Evolutionary conservation across 2,888 invertebrate species (phyloP).

Genomic region (Eustalomyia histrio): DNA sequence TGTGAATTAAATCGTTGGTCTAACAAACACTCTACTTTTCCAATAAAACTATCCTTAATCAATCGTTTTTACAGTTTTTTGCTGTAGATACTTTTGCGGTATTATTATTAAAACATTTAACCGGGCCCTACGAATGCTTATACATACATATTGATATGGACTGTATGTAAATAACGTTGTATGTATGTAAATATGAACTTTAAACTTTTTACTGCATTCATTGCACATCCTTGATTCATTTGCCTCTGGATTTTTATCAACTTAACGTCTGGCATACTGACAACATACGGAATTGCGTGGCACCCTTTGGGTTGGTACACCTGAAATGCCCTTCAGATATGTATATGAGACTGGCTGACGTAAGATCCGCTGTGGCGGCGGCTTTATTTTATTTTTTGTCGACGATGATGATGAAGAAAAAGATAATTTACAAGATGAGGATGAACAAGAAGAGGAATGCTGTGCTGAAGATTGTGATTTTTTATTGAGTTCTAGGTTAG

Average conservation of each 20-base stretch:
- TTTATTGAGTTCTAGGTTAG: slow-evolving; percentile 72
- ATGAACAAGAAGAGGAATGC: slow-evolving; percentile 59
- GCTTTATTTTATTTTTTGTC: slow-evolving; percentile 73
- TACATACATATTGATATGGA: too few species aligned
- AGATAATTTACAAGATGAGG: slow-evolving; percentile 60
- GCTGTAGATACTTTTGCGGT: too few species aligned
- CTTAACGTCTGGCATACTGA: slow-evolving; percentile 76
- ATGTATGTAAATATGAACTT: slow-evolving; percentile 41
- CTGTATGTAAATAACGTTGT: too few species aligned
- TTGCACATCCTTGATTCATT: slow-evolving; percentile 30
- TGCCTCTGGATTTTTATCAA: neutral
- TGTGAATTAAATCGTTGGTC: too few species aligned
- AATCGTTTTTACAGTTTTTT: too few species aligned
- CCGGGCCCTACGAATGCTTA: too few species aligned
- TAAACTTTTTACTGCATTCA: slow-evolving; percentile 46
- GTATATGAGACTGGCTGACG: slow-evolving; percentile 89
- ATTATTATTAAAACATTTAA: too few species aligned
- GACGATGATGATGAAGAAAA: slow-evolving; percentile 59
- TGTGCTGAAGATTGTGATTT: slow-evolving; percentile 63
- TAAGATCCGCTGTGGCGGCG: slow-evolving; percentile 87
- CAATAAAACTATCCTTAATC: too few species aligned
- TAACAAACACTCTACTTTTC: too few species aligned
- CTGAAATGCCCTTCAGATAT: slow-evolving; percentile 89
- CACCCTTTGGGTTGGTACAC: slow-evolving; percentile 89
- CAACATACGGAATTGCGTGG: slow-evolving; percentile 82